These are phyloP conservation scores for Strongylocentrotus purpuratus DNA, from an alignment of 35 echinoderm and acorn worm species.

Conservation along the genomic window DNA sequence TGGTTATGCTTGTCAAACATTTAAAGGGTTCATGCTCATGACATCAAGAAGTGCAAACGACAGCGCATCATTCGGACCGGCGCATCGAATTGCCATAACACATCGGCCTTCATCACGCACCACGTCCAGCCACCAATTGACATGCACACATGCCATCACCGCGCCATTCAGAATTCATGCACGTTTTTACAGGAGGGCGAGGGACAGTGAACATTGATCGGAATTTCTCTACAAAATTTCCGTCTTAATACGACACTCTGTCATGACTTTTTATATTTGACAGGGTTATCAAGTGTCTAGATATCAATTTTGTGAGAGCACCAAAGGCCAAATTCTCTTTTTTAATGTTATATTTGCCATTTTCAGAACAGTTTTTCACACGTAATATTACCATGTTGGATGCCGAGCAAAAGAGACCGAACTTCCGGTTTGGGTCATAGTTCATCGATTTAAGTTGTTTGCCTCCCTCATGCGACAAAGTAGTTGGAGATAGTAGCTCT, in stretches of 20 bases:
- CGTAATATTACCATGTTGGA: not conserved
- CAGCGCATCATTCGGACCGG: too few species aligned
- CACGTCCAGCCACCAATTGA: not conserved
- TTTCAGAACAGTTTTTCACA: not conserved
- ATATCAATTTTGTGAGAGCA: not conserved
- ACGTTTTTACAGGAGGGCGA: not conserved
- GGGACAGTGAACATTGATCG: not conserved
- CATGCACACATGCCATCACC: not conserved
- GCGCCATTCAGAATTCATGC: not conserved
- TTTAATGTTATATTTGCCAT: not conserved
- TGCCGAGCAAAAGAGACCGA: not conserved
- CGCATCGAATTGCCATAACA: too few species aligned
- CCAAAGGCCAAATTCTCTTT: not conserved
- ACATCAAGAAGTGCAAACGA: too few species aligned
- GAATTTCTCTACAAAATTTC: not conserved
- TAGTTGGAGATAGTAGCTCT: too few species aligned
- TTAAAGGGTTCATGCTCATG: too few species aligned
- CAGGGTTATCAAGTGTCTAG: not conserved
- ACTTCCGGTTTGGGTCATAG: not conserved
- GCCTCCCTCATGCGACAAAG: constrained; percentile 5
- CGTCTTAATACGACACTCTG: not conserved
- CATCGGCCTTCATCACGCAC: too few species aligned
- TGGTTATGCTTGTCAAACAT: too few species aligned
- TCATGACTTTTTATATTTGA: not conserved
- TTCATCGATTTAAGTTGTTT: not conserved